phyloP scores from a whole-genome alignment of 2,113 vertebrate species.

The Daubentonia madagascariensis region DNA sequence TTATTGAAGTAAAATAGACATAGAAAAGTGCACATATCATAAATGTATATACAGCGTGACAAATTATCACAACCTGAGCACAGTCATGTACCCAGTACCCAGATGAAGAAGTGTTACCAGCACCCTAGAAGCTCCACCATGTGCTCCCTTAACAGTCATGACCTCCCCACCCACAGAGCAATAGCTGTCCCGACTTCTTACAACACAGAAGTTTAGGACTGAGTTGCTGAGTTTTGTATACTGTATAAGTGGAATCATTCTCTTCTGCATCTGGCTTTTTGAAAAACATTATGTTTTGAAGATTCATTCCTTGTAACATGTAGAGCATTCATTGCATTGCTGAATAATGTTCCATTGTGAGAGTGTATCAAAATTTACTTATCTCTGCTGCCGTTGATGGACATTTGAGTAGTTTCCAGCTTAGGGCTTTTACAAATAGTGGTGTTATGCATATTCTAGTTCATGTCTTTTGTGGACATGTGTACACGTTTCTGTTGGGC shows the following conservation, averaged over 20 bases:
- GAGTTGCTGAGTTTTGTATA: not conserved
- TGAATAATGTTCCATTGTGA: not conserved
- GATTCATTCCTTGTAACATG: not conserved
- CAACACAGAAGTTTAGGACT: not conserved
- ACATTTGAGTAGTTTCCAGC: not conserved
- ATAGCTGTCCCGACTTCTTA: too few species aligned
- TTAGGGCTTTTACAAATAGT: not conserved
- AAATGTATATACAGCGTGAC: not conserved
- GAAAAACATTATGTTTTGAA: not conserved
- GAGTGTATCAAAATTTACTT: not conserved
- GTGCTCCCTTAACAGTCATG: fast-evolving
- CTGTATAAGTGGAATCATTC: too few species aligned
- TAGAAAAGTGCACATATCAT: not conserved
- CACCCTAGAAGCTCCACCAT: not conserved
- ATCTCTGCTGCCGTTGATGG: not conserved
- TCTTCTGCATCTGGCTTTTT: not conserved
- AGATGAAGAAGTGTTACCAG: not conserved
- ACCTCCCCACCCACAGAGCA: not conserved
- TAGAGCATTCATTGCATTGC: not conserved
- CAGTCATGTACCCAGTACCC: not conserved
- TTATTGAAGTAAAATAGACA: not conserved
- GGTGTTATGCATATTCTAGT: not conserved
- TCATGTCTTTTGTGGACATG: not conserved
- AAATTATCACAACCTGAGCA: not conserved
- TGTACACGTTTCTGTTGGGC: not conserved